phyloP scores from a whole-genome alignment of 2,888 invertebrate genomes.

The Electrophaes corylata region DNA sequence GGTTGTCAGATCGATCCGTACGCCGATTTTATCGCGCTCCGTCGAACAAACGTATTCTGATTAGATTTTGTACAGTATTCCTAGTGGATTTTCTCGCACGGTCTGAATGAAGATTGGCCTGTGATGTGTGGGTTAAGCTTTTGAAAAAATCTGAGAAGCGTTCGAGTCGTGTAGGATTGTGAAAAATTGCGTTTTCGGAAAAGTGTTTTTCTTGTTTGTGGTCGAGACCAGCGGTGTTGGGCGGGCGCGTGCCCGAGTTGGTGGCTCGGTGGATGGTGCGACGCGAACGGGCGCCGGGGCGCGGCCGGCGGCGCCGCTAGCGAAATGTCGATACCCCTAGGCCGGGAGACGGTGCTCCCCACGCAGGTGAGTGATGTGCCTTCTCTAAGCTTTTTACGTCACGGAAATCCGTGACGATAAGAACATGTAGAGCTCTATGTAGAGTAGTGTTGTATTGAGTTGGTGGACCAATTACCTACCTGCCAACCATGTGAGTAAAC shows the following conservation, averaged over 20 bases:
- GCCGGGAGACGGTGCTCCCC: constrained; percentile 80
- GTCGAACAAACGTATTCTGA: constrained; percentile 52
- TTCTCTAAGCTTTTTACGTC: constrained; percentile 6
- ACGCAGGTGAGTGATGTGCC: constrained; percentile 72
- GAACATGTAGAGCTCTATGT: constrained; percentile 1
- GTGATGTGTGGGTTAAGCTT: constrained; percentile 52
- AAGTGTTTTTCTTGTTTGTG: constrained; percentile 78
- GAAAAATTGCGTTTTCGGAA: constrained; percentile 61
- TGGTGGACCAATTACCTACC: not conserved
- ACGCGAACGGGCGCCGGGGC: constrained; percentile 80
- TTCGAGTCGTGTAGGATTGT: constrained; percentile 45
- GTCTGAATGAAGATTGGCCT: constrained; percentile 49
- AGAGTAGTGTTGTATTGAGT: not conserved
- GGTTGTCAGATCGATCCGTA: constrained; percentile 56
- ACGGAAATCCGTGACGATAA: constrained; percentile 3
- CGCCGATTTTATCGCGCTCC: constrained; percentile 53
- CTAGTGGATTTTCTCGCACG: constrained; percentile 27
- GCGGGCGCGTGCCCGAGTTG: constrained; percentile 57
- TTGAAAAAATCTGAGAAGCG: constrained; percentile 44
- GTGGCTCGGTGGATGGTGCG: constrained; percentile 77
- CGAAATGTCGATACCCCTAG: constrained; percentile 83
- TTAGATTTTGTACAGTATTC: constrained; percentile 49
- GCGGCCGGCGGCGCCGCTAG: constrained; percentile 82
- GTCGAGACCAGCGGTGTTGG: constrained; percentile 50
- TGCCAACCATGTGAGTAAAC: too few species aligned